Evolutionary conservation across 2,113 vertebrate species (phyloP).

Genomic region (Tachuris rubrigastra): DNA sequence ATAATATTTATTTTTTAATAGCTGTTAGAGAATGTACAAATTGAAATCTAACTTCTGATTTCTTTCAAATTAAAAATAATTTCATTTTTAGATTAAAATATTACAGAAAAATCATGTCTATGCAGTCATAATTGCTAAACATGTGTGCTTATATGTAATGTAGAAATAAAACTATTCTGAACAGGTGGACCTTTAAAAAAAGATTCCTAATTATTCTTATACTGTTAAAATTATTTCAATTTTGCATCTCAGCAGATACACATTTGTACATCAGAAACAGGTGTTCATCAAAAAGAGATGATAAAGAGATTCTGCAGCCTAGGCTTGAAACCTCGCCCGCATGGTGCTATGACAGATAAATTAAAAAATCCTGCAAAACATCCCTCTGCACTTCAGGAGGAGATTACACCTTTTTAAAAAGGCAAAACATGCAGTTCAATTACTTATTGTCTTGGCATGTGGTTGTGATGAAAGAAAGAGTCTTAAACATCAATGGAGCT

Average conservation of each 20-base stretch:
- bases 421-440: constrained; percentile 80
- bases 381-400: constrained; percentile 81
- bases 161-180: constrained; percentile 77
- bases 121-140: neutral
- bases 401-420: constrained; percentile 86
- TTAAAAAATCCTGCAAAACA: constrained; percentile 85
- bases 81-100: constrained; percentile 18
- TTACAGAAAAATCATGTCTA: neutral
- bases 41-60: neutral
- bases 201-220: constrained; percentile 90
- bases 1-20: neutral
- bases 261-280: constrained; percentile 87
- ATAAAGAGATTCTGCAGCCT: constrained; percentile 69
- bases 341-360: constrained; percentile 77
- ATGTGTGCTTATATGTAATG: neutral
- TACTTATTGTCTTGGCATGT: constrained; percentile 80
- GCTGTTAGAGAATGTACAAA: neutral
- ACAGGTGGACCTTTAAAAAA: constrained; percentile 88
- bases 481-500: constrained; percentile 79
- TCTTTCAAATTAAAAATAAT: neutral
- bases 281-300: constrained; percentile 85
- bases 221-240: constrained; percentile 87
- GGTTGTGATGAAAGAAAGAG: constrained; percentile 77
- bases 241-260: constrained; percentile 81
- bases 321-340: constrained; percentile 75